Evolutionary conservation across 2,888 invertebrate genomes (phyloP).

Genomic region (Exocentrus adspersus): DNA sequence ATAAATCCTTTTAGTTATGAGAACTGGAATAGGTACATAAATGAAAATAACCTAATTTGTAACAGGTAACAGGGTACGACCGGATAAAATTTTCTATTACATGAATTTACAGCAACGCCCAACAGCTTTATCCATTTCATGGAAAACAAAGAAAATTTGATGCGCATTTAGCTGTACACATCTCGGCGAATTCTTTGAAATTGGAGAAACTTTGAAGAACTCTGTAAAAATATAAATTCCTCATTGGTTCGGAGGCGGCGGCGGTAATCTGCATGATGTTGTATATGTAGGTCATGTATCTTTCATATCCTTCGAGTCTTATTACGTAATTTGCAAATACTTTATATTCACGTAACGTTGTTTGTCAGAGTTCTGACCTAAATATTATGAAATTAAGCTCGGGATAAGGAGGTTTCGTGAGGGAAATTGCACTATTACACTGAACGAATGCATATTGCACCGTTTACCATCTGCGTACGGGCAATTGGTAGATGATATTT

Average conservation of each 20-base stretch:
- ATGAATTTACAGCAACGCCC: not conserved
- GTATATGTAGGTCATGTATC: conserved; percentile 43
- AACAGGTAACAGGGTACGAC: not conserved
- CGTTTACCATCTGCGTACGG: conserved; percentile 20
- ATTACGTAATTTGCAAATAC: conserved; percentile 27
- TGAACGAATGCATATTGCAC: conserved; percentile 27
- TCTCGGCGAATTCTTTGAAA: conserved; percentile 14
- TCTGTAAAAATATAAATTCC: conserved; percentile 39
- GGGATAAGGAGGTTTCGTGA: conserved; percentile 39
- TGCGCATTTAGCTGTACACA: not conserved
- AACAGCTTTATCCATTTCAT: not conserved
- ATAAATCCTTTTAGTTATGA: no score
- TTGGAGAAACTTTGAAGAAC: conserved; percentile 33
- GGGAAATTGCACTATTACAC: conserved; percentile 26
- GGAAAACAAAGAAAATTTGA: not conserved
- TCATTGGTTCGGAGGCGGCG: conserved; percentile 39
- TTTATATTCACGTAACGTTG: conserved; percentile 41
- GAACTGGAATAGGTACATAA: no score
- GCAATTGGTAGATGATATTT: conserved; percentile 10
- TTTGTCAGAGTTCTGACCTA: conserved; percentile 41
- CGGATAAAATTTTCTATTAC: not conserved
- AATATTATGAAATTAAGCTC: conserved; percentile 37
- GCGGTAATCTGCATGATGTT: conserved; percentile 37
- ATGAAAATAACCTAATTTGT: no score
- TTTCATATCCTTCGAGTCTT: conserved; percentile 19